phyloP scores from a whole-genome alignment of 2,113 vertebrate species.

The Lepisosteus oculatus region DNA sequence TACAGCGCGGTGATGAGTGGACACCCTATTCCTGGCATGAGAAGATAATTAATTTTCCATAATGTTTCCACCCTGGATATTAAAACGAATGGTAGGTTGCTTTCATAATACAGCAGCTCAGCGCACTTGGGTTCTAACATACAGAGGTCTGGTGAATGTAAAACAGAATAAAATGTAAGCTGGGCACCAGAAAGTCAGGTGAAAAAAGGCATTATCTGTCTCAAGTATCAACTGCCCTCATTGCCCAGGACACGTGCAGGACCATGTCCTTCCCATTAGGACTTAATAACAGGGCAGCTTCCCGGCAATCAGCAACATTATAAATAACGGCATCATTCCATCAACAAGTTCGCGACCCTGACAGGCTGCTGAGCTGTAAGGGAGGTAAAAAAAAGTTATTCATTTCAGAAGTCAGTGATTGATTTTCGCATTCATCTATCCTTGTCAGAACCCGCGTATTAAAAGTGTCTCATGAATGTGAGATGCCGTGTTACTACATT shows the following conservation, averaged over 20 bases:
- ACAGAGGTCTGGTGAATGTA: no score
- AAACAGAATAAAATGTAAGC: no score
- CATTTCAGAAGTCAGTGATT: not conserved
- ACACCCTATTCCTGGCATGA: not conserved
- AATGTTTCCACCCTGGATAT: conserved; percentile 4
- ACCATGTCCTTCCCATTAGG: no score
- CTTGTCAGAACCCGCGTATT: not conserved
- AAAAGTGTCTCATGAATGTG: not conserved
- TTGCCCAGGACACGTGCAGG: no score
- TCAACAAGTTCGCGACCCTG: not conserved
- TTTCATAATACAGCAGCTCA: not conserved
- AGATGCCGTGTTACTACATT: not conserved
- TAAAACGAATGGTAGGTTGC: not conserved
- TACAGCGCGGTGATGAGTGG: conserved; percentile 9
- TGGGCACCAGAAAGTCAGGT: no score
- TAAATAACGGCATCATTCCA: conserved; percentile 24
- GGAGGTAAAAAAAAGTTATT: not conserved
- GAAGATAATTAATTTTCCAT: conserved; percentile 25
- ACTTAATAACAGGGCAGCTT: not conserved
- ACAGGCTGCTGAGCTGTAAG: not conserved
- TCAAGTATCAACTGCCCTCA: no score
- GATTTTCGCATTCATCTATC: not conserved
- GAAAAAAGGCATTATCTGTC: no score
- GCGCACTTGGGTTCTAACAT: no score
- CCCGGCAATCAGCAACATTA: conserved; percentile 22